Evolutionary conservation across 2,888 invertebrate species (phyloP).

Genomic region (Acronicta leporina): DNA sequence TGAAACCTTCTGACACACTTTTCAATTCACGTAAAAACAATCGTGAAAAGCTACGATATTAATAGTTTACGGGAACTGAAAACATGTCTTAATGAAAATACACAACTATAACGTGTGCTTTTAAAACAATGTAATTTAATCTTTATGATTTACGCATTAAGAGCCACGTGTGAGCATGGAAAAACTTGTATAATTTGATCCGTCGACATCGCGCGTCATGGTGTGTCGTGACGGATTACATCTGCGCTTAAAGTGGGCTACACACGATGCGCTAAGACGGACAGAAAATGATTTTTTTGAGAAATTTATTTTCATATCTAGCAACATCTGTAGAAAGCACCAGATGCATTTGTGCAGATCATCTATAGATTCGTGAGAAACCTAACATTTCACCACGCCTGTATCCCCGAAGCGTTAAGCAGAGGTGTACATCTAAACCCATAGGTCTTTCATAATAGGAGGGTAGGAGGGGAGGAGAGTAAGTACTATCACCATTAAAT

Average conservation of each 20-base stretch:
- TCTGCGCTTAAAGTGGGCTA: constrained; percentile 56
- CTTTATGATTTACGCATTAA: constrained; percentile 50
- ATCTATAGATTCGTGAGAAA: no score
- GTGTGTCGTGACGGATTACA: constrained; percentile 70
- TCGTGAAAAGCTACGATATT: constrained; percentile 35
- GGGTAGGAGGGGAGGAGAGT: no score
- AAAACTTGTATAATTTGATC: constrained; percentile 65
- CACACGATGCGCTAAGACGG: constrained; percentile 4
- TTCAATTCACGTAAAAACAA: constrained; percentile 26
- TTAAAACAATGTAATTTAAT: constrained; percentile 42
- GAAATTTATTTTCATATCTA: no score
- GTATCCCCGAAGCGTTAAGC: no score
- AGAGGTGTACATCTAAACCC: no score
- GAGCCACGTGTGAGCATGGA: constrained; percentile 28
- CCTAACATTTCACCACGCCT: no score
- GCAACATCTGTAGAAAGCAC: no score
- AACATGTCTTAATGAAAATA: constrained; percentile 59
- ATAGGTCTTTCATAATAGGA: no score
- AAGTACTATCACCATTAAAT: no score
- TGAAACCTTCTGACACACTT: constrained; percentile 29
- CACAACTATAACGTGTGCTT: constrained; percentile 31
- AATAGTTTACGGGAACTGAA: constrained; percentile 32
- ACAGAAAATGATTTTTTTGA: no score
- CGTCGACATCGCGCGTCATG: constrained; percentile 57
- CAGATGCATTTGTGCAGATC: no score